Evolutionary conservation across 2,113 vertebrate species (phyloP).

Genomic region (Mohoua ochrocephala): DNA sequence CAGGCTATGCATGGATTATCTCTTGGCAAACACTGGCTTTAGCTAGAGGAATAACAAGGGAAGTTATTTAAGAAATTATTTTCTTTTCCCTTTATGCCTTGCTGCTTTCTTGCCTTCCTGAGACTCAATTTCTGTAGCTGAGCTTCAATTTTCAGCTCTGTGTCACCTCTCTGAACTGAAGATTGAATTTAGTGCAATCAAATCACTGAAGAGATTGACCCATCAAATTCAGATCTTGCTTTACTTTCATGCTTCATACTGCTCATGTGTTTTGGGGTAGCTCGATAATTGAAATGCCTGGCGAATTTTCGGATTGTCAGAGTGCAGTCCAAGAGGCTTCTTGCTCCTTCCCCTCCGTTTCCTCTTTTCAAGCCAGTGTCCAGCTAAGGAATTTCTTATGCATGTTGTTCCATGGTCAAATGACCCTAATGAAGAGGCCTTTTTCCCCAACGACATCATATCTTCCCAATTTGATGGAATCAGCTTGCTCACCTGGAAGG

Average conservation of each 20-base stretch:
- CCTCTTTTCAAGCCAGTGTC: neutral
- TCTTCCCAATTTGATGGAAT: neutral
- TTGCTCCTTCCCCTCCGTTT: neutral
- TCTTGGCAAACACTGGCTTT: neutral
- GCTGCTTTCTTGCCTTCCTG: neutral
- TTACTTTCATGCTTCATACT: neutral
- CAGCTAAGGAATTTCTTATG: neutral
- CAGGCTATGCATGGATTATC: neutral
- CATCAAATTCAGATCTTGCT: neutral
- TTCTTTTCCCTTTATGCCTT: neutral
- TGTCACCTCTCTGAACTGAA: neutral
- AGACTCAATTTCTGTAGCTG: neutral
- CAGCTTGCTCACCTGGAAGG: neutral
- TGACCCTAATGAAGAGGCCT: neutral
- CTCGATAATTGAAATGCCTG: neutral
- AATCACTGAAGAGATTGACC: neutral
- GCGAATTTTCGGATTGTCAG: neutral
- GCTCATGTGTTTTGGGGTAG: neutral
- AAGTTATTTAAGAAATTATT: slow-evolving; percentile 12
- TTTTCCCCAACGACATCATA: accelerated
- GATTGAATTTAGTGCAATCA: neutral
- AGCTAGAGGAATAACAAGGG: neutral
- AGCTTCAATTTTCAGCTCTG: slow-evolving; percentile 32
- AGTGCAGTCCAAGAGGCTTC: neutral
- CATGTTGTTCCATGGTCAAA: neutral